Base-by-base conservation (phyloP, 2,888 invertebrate species). In the Patella caerulea region DNA sequence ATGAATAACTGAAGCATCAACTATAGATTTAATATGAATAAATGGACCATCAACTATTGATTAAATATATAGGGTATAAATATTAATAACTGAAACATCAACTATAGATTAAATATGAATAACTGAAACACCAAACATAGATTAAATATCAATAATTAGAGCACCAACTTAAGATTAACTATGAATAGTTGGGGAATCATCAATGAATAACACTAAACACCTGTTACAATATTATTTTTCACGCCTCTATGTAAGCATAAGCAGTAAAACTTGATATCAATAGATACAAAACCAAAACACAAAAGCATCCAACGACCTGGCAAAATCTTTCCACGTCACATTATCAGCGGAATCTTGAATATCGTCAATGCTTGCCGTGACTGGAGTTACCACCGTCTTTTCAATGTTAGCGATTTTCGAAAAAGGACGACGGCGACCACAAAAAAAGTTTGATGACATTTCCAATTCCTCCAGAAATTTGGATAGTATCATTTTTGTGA, bases 401-500 rank as follows among this genome's bases (percentile, higher is more conserved):
- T 19, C 12, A 11, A n/a, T 59, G 3, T 65, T 65, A 2, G 11
- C 24, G 9, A 19, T 65, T 24, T 65, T n/a, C 2, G 19, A n/a
- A 34, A 4, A 34, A 34, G 3, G 34, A 34, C 34, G 34, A 34
- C 34, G 34, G 34, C 34, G 34, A 65, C 65, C n/a, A 12, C 19
- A 9, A 11, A 65, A 19, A 3, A 29, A 65, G 2, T 19, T 7
- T 65, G 19, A 12, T 11, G 12, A 65, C 24, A 3, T 11, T n/a
- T 9, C n/a, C 24, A 65, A n/a, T 11, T 19, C n/a, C n/a, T 65
- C 24, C 14, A 9, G 65, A 24, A 7, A 82, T 73, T 5, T 76
- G 75, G 24, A 70, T 53, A 2, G 76, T 53, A n/a, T 53, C 54
- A 15, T 29, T 19, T 3, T 72, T 72, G 71, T 76, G 72, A 74